Conservation (phyloP, 2,797 vertebrate species). For the Coregonus ussuriensis region DNA sequence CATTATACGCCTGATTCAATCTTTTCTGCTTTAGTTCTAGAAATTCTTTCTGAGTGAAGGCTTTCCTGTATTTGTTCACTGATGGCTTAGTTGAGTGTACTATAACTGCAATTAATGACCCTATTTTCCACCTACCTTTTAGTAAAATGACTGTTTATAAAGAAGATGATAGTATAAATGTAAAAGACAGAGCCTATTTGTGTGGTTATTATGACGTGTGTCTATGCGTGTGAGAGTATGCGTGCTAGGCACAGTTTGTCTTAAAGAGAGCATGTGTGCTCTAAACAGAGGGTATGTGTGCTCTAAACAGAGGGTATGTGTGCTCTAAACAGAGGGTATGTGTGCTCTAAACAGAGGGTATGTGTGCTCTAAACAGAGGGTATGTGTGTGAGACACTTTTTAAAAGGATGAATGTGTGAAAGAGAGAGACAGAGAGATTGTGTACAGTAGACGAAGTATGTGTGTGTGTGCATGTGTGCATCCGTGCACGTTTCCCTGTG, state of each 20-base stretch:
- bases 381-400: conserved; percentile 49
- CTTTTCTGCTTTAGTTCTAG: neutral
- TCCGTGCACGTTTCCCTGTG: conserved; percentile 5
- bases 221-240: conserved; percentile 10
- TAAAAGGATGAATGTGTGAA: conserved; percentile 46
- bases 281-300: conserved; percentile 23
- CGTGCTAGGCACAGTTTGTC: conserved; percentile 29
- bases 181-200: neutral
- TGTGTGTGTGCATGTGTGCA: neutral
- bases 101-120: neutral
- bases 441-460: conserved; percentile 54
- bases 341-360: neutral
- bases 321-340: neutral
- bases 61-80: neutral
- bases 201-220: neutral
- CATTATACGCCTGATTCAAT: neutral
- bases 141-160: neutral
- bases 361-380: conserved; percentile 25
- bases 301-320: conserved; percentile 20
- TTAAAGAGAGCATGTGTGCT: conserved; percentile 12
- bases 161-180: neutral
- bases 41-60: neutral
- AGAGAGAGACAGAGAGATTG: conserved; percentile 30
- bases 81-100: neutral
- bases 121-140: neutral